Evolutionary conservation across 2,797 vertebrate genomes (phyloP), one percentile per base, ranked within the genome.

Genomic region (Pygocentrus nattereri): DNA sequence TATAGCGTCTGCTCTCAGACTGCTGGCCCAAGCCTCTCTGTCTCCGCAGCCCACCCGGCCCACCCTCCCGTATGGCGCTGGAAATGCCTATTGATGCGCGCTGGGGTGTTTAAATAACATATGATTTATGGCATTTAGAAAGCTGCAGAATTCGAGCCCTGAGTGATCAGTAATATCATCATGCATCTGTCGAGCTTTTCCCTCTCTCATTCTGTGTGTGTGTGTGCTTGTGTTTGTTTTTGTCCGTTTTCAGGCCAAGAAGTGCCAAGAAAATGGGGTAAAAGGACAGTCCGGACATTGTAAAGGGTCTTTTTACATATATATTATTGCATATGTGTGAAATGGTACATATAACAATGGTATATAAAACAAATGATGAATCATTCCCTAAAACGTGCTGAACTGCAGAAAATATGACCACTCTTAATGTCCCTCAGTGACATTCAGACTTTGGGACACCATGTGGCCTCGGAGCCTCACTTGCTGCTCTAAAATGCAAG

Each of bases 1-100:
- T 85, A 85, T 83, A 81, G 77, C 58, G 79, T 23, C 72, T 79
- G 75, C 74, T 79, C 78, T 81, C 72, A 87, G 76, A 86, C 77
- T 89, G 52, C 76, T 67, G 88, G 84, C 34, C 82, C 15, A 52
- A 23, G 59, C 69, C 30, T 78, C 74, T 56, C 82, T n/a, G 19
- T 68, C 44, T 49, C 19, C 82, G 79, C 30, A n/a, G 41, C 19
- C 41, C 44, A 30, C 25, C 38, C 18, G 59, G 54, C 52, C 56
- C 18, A 21, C 15, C 8, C 44, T 80, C 21, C 15, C 23, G 50
- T 30, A 31, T 52, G 56, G 69, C 74, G 69, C 56, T 82, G 59
- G 18, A 70, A 78, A 81, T 76, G 23, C 47, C 50, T 72, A 59
- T 83, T 69, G n/a, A 78, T 77, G 49, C 75, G 54, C 80, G 50